phyloP scores from a whole-genome alignment of 2,797 vertebrate genomes.

The Hyperoplus immaculatus region DNA sequence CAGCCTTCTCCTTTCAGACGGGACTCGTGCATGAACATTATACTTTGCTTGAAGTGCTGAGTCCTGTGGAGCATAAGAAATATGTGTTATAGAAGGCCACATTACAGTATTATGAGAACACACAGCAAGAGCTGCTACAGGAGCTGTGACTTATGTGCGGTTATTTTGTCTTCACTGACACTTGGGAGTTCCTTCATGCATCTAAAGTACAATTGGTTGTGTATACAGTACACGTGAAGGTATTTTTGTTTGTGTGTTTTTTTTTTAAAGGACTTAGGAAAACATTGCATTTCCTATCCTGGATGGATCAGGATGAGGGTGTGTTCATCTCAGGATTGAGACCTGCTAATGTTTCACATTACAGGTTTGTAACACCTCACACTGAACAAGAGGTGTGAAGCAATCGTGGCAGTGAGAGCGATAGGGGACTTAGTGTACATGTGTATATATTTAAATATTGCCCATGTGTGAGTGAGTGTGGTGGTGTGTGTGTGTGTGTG shows the following conservation, averaged over 20 bases:
- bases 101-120: slow-evolving; percentile 10
- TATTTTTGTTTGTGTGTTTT: not conserved
- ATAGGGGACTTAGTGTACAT: slow-evolving; percentile 20
- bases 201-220: not conserved
- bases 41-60: slow-evolving; percentile 96
- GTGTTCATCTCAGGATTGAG: slow-evolving; percentile 51
- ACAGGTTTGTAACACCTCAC: slow-evolving; percentile 32
- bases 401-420: slow-evolving; percentile 12
- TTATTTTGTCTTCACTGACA: not conserved
- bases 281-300: slow-evolving; percentile 36
- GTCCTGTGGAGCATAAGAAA: slow-evolving; percentile 81
- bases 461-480: not conserved
- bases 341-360: slow-evolving; percentile 45
- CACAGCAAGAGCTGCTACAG: not conserved
- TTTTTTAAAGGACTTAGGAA: slow-evolving; percentile 31
- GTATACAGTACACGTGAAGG: not conserved
- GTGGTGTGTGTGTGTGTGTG: slow-evolving; percentile 20
- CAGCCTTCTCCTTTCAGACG: slow-evolving; percentile 93
- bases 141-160: slow-evolving; percentile 1
- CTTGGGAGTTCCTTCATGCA: not conserved
- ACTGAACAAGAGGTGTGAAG: slow-evolving; percentile 29
- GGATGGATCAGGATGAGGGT: slow-evolving; percentile 58
- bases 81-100: slow-evolving; percentile 17
- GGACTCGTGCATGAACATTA: slow-evolving; percentile 94
- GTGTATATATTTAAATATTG: slow-evolving; percentile 2